Base-by-base conservation (phyloP, 2,888 invertebrate genomes). In the Xanthia icteritia region DNA sequence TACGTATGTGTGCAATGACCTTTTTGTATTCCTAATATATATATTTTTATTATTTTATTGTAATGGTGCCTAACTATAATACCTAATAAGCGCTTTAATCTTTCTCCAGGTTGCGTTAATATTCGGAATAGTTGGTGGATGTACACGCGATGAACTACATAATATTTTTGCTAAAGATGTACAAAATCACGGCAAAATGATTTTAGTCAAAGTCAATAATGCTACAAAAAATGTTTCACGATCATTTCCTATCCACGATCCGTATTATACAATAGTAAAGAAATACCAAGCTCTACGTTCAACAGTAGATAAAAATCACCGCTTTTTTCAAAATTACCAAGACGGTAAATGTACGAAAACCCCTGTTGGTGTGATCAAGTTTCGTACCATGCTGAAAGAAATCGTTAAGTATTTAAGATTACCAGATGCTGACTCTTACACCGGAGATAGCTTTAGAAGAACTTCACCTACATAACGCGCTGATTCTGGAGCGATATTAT, bases 61-160 rank as follows among this genome's bases (percentile, higher is more conserved):
- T 36, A n/a, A 27, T 36, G 15, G 20, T 51, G 20, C 51, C 20
- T 20, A 51, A 20, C 51, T 51, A 17, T 48, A 51, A 51, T 15
- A 23, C 17, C 9, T 36, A 48, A 66, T 56, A 6, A 48, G 15
- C n/a, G 8, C 60, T 60, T 45, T 36, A 31, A 20, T 64, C 6
- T 65, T 0, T 31, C 79, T 51, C 1, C 42, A 77, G 77, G 77
- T 79, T 23, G 77, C 79, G 23, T 51, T 77, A 51, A 77, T 77
- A 79, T 77, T 77, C 31, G 79, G 70, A 31, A 51, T 79, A 4
- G 79, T 51, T 42, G 77, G 77, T 15, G 79, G 51, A 42, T 77
- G 76, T 51, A 60, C n/a, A 8, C 70, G n/a, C 23, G n/a, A 42
- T n/a, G 76, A 77, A 42, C 36, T 77, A 51, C 79, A 51, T 13